Base-by-base conservation (phyloP, 2,888 invertebrate genomes). In the Stegana nigrithorax region DNA sequence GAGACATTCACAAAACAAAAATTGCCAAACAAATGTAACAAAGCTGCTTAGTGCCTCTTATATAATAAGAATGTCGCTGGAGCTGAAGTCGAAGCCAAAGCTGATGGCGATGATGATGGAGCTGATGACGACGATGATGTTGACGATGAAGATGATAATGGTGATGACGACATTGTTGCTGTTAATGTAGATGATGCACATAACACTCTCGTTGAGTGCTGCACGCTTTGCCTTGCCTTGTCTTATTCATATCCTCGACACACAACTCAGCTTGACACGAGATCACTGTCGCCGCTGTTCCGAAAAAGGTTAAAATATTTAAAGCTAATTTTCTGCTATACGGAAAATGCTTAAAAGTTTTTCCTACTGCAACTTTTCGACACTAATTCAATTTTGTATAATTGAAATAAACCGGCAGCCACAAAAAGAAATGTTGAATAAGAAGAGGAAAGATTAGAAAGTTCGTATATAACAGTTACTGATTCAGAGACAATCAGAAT, bases 311-410 rank as follows among this genome's bases (percentile, higher is more conserved):
- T 50, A 50, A 26, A 50, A 50, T 50, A 55, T 55, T 55, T 32
- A 36, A 55, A 55, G 32, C 23, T 55, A 55, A 55, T 55, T 55
- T 36, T 47, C n/a, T 55, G 53, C 14, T 12, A n/a, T 4, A 32
- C 19, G 26, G 14, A n/a, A 26, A 50, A 23, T 45, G 23, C 23
- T 45, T 45, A 45, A 45, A 45, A 45, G 45, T 45, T 45, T 45
- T 45, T 45, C 21, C 19, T 23, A n/a, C 23, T 23, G 21, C 19
- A 21, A 45, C 45, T 45, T 50, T 50, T 21, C 26, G 26, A n/a
- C 53, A 21, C 12, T 21, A 55, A 55, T 55, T 55, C n/a, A 55
- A 55, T 55, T 55, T 55, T n/a, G 32, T 26, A 27, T 55, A 32
- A 55, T 55, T 55, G 10, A 36, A 55, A 47, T 47, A 47, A 47